These are phyloP conservation scores for Aurelia sp. DNA, from an alignment of 30 jellyfish, hydroid and myxozoan species.

Conservation along the genomic window DNA sequence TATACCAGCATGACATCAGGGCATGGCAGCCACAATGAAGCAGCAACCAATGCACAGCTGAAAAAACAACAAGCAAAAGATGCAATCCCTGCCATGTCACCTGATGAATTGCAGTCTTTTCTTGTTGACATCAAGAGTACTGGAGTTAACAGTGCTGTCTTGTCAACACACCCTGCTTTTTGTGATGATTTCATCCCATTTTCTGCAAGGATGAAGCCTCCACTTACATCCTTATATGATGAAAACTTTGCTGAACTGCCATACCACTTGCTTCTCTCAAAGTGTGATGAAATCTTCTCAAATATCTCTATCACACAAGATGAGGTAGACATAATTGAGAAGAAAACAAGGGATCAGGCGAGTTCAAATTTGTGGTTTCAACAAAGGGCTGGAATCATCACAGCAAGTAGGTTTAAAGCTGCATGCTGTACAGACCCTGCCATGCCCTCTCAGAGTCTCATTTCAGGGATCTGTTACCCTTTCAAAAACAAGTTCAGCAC, in stretches of 20 bases:
- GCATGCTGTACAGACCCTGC: slow-evolving; percentile 1
- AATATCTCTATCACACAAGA: background rate
- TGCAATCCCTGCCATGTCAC: background rate
- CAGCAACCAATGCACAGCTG: background rate
- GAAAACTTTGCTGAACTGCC: background rate
- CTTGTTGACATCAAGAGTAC: too few species aligned
- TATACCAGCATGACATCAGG: background rate
- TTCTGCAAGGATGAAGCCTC: slow-evolving; percentile 8
- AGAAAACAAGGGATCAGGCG: background rate
- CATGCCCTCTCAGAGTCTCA: background rate
- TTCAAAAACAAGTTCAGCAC: background rate
- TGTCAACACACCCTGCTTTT: slow-evolving; percentile 7
- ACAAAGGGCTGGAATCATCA: slow-evolving; percentile 1
- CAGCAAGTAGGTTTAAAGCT: slow-evolving; percentile 4
- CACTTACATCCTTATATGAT: background rate
- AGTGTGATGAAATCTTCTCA: background rate
- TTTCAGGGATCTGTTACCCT: slow-evolving; percentile 2
- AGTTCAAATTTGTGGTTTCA: slow-evolving; percentile 10
- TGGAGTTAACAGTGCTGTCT: background rate
- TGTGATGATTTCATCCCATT: slow-evolving; percentile 9
- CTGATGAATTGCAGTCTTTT: too few species aligned
- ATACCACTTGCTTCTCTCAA: background rate
- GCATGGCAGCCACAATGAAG: background rate
- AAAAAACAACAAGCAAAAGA: background rate
- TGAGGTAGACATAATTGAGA: background rate